Evolutionary conservation across 1,140 invertebrate species (phyloP), one percentile per base, ranked within the genome.

Genomic region (Heliconius congener): DNA sequence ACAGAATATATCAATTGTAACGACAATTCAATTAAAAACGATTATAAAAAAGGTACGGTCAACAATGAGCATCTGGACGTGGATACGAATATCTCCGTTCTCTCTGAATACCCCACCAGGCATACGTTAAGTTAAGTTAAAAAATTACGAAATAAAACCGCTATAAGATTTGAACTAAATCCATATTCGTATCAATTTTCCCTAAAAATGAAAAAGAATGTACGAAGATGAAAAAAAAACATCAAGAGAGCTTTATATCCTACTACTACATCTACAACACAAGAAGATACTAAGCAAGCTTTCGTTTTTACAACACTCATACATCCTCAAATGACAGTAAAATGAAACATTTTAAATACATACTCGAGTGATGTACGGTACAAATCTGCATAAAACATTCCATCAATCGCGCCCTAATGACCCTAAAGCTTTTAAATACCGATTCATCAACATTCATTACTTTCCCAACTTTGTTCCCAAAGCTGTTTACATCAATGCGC

Each of bases 381-480:
- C 60, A 66, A 66, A 66, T 66, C 71, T 37, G 71, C 71, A 72
- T 39, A 39, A 72, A 37, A 72, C 71, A 66, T 66, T 30, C 74
- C 81, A 74, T 80, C 81, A 77, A 82, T 82, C 78, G 74, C 50
- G 42, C 50, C 57, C 46, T 82, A 83, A 83, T 76, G 77, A 81
- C 70, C 71, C 23, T 73, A 73, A 76, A 76, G 78, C 77, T 74
- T 77, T 72, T 80, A 81, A 83, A 83, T 78, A 80, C 73, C 82
- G 73, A 84, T 82, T 86, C 73, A 86, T 82, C 77, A 83, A 78
- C 73, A 82, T 77, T 83, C 78, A 86, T 85, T 81, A 79, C 71
- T 78, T 74, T 52, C 27, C 73, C 55, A 82, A 84, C 79, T 82
- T 84, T 80, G 73, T 80, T 82, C 81, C 71, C 55, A 52, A 83